phyloP scores from a whole-genome alignment of 2,113 vertebrate species.

The Mystacornis crossleyi region DNA sequence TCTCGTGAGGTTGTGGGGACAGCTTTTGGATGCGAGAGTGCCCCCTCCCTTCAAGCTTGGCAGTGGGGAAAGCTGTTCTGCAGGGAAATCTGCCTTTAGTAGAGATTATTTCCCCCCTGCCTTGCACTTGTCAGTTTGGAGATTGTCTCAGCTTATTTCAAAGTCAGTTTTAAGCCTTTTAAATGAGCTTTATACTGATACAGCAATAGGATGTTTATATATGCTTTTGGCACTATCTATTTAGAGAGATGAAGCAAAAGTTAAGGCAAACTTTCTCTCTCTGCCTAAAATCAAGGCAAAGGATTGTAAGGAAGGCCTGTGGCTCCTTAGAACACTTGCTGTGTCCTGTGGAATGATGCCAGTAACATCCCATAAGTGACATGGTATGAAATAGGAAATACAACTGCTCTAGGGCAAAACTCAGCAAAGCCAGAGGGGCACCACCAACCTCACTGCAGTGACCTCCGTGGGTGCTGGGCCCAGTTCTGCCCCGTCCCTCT shows the following conservation, averaged over 20 bases:
- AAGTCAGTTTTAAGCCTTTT: neutral
- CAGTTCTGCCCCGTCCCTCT: neutral
- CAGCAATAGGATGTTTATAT: neutral
- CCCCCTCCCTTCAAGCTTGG: rapidly evolving
- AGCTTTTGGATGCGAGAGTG: neutral
- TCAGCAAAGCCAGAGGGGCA: neutral
- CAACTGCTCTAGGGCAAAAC: neutral
- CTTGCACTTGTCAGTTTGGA: neutral
- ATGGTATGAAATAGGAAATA: neutral
- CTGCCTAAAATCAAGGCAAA: neutral
- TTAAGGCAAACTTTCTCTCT: neutral
- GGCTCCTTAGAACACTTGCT: neutral
- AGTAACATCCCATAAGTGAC: neutral
- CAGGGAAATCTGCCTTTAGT: neutral
- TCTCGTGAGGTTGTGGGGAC: rapidly evolving
- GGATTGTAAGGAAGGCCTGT: neutral
- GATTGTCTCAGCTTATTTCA: neutral
- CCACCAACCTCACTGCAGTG: rapidly evolving
- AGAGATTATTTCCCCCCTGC: neutral
- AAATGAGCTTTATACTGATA: neutral
- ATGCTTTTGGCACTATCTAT: neutral
- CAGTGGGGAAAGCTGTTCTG: neutral
- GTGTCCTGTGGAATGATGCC: neutral
- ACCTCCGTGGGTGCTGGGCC: neutral
- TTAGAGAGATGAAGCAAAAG: neutral